Base-by-base conservation (phyloP, 2,113 vertebrate species). In the Genyomyrus donnyi region DNA sequence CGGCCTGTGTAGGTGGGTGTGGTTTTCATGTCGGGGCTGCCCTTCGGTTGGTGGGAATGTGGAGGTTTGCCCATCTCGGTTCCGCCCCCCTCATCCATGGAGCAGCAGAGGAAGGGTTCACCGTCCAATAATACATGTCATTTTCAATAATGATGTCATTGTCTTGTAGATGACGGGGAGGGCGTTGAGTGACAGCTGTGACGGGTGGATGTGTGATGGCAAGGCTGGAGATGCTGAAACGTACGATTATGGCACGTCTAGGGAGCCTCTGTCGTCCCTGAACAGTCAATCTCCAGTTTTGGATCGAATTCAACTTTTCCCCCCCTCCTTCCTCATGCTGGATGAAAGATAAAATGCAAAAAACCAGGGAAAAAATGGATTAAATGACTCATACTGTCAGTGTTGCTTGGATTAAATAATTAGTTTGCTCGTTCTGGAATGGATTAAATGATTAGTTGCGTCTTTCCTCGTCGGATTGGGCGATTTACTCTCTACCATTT, bases 341-440 rank as follows among this genome's bases (percentile, higher is more conserved):
- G 15, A 19, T 50, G 85, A 87, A 42, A 27, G 49, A 49, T 27
- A 46, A 87, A 87, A 87, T 50, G 49, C 24, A 50, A 48, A 87
- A 35, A 77, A 17, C n/a, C 24, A 35, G n/a, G 48, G 46, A 13
- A 86, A 87, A 87, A 50, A 45, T 56, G 27, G 88, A 88, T 66
- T 48, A 85, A 85, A 85, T 85, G 84, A 85, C 21, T 85, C 84
- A 45, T 85, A 48, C 45, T 85, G 84, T 48, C 84, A 85, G 19
- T 88, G 45, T 77, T 77, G 5, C n/a, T 48, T 13, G 58, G 62
- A 89, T 89, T 89, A 89, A 89, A 46, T 50, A 11, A 50, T 89
- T 77, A 5, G 66, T 89, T 89, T 77, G 3, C 45, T 74, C n/a
- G 11, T 74, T 89, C 88, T 49, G 48, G 85, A 52, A 53, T 50